Percentiles rank a stretch among this genome's conserved stretches.
These are phyloP conservation scores for Hydriomena furcata DNA, from an alignment of 2,888 invertebrate species.

Conservation along the genomic window DNA sequence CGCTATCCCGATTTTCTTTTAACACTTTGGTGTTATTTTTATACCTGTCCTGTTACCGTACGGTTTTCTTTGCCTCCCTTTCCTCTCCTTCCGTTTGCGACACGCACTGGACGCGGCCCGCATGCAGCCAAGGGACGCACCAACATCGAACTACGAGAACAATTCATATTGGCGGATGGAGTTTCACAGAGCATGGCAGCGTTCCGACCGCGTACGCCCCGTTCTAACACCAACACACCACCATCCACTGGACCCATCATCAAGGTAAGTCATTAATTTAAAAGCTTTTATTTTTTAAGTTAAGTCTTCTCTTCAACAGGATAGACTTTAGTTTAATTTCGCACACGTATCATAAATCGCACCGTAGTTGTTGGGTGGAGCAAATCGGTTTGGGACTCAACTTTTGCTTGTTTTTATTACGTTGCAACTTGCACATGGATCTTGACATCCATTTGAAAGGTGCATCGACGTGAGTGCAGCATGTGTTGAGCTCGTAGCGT, in stretches of 20 bases:
- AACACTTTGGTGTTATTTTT: slow-evolving; percentile 75
- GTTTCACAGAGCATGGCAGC: slow-evolving; percentile 99
- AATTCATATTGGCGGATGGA: slow-evolving; percentile 99
- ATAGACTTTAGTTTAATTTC: slow-evolving; percentile 64
- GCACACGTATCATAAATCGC: slow-evolving; percentile 76
- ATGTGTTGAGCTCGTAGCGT: slow-evolving; percentile 81
- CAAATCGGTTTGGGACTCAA: slow-evolving; percentile 76
- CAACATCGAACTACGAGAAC: slow-evolving; percentile 99
- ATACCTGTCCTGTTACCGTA: slow-evolving; percentile 67
- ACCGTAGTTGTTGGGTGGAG: slow-evolving; percentile 81
- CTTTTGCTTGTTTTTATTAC: slow-evolving; percentile 63
- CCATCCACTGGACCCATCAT: slow-evolving; percentile 94
- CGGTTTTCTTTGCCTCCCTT: slow-evolving; percentile 67
- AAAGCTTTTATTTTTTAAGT: slow-evolving; percentile 46
- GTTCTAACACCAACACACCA: slow-evolving; percentile 88
- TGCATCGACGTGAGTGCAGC: slow-evolving; percentile 75
- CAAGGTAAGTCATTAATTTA: slow-evolving; percentile 91
- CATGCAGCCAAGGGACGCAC: slow-evolving; percentile 99
- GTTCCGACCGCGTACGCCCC: slow-evolving; percentile 97
- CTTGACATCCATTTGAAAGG: slow-evolving; percentile 72
- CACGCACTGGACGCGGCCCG: slow-evolving; percentile 82
- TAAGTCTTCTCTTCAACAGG: slow-evolving; percentile 63
- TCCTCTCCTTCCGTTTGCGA: slow-evolving; percentile 57
- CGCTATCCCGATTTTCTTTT: slow-evolving; percentile 69
- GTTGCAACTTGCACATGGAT: slow-evolving; percentile 78